A percentile compares a stretch with the other conserved stretches of the same genome.
Evolutionary conservation across 2,113 vertebrate genomes (phyloP).

Genomic region (Oncorhynchus nerka): DNA sequence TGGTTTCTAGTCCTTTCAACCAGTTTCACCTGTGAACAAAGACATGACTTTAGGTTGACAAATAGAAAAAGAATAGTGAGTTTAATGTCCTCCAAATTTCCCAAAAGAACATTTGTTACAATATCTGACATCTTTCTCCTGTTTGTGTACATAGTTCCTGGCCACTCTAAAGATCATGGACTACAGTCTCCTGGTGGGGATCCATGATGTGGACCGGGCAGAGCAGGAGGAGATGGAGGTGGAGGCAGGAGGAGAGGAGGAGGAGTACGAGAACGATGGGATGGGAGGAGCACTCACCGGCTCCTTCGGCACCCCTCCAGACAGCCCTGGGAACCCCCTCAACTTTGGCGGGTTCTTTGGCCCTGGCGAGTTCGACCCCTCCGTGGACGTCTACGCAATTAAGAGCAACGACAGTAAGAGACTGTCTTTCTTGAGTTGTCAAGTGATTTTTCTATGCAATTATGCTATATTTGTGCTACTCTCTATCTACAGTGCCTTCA

Average conservation of each 20-base stretch:
- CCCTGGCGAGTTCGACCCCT: constrained; percentile 89
- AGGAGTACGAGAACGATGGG: constrained; percentile 89
- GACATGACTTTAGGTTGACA: too few relatives aligned
- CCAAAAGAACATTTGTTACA: too few relatives aligned
- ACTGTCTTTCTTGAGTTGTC: neutral
- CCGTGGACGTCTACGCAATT: constrained; percentile 93
- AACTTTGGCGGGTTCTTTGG: constrained; percentile 90
- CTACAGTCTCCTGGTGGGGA: constrained; percentile 93
- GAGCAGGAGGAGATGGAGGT: constrained; percentile 97
- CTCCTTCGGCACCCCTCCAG: constrained; percentile 88
- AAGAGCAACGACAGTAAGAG: constrained; percentile 90
- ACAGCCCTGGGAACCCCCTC: constrained; percentile 91
- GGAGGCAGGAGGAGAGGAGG: constrained; percentile 83
- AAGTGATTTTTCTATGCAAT: neutral
- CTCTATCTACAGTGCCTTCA: neutral
- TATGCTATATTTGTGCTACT: neutral
- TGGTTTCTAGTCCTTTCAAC: neutral
- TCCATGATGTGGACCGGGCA: constrained; percentile 93
- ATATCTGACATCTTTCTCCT: neutral
- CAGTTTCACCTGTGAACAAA: too few relatives aligned
- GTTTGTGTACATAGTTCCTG: constrained; percentile 77
- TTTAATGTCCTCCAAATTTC: too few relatives aligned
- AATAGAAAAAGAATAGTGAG: too few relatives aligned
- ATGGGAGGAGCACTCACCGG: constrained; percentile 79
- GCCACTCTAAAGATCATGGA: constrained; percentile 99